Evolutionary conservation across 2,888 invertebrate genomes (phyloP), one percentile per base, ranked within the genome.

Genomic region (Drosophila colorata): DNA sequence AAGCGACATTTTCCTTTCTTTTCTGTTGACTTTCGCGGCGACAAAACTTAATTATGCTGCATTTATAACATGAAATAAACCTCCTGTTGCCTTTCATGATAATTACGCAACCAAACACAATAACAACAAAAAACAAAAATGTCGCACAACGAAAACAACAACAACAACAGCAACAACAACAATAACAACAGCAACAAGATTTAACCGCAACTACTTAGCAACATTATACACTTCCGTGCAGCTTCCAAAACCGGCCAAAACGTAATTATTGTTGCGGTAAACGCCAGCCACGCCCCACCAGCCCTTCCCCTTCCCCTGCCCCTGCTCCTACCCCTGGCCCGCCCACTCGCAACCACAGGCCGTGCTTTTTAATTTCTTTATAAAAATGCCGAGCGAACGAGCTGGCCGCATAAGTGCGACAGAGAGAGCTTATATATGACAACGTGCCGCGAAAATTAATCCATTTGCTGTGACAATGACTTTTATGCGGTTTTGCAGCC

Each of bases 381-480:
- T 80, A 74, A 78, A 87, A 74, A 61, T 47, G 4, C 8, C 16
- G 31, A 37, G 44, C 25, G 25, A 44, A 31, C 6, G 51, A 16
- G 33, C 9, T 43, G 23, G 33, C 23, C 31, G 31, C 31, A 9
- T 0, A 49, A 9, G 65, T 20, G 52, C 28, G 43, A 69, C 55
- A 63, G 66, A 61, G 67, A 69, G 33, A 18, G 67, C 43, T 52
- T 46, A 76, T 78, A 76, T 80, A 80, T 85, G 85, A 80, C 83
- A 87, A 74, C 77, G 74, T 80, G 85, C 86, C 83, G 80, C 80
- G 88, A 88, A 86, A 86, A 86, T 86, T 86, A 88, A 86, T 86
- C 86, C 88, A 88, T 86, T 86, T 86, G 86, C 87, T 86, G 86
- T 86, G 85, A 86, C 85, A 88, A 86, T 86, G 88, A 86, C 80